Conservation (phyloP, 1,140 invertebrate genomes). For the Bombyx mandarina region DNA sequence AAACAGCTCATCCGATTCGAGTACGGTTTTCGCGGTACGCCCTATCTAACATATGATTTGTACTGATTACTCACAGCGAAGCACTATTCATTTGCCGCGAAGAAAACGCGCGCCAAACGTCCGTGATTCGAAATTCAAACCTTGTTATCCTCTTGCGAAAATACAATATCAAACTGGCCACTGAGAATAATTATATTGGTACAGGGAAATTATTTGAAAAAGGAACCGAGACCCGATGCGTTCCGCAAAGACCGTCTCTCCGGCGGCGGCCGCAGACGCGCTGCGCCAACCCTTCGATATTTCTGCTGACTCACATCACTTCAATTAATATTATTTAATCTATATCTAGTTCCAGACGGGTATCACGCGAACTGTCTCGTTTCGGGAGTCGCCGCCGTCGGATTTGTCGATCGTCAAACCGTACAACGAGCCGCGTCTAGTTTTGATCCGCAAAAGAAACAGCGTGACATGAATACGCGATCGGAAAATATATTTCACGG, state of each 20-base stretch:
- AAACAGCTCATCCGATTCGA: conserved; percentile 10
- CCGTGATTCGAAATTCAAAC: conserved; percentile 57
- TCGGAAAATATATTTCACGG: conserved; percentile 18
- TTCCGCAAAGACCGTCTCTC: conserved; percentile 10
- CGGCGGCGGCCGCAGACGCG: conserved; percentile 17
- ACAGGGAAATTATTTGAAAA: conserved; percentile 22
- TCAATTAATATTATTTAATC: conserved; percentile 66
- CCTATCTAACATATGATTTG: conserved; percentile 33
- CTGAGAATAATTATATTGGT: not conserved
- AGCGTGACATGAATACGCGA: conserved; percentile 28
- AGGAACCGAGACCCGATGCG: conserved; percentile 7
- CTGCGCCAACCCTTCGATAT: conserved; percentile 31
- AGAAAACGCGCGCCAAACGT: conserved; percentile 41
- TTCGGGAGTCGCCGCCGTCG: conserved; percentile 33
- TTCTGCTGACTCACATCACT: conserved; percentile 48
- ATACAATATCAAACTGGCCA: conserved; percentile 13
- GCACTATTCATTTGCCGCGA: conserved; percentile 29
- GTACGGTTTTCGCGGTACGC: not conserved
- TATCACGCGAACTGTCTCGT: conserved; percentile 55
- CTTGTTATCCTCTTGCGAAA: conserved; percentile 43
- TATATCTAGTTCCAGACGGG: conserved; percentile 45
- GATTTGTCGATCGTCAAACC: conserved; percentile 39
- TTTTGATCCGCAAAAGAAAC: conserved; percentile 30
- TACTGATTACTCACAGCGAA: conserved; percentile 31
- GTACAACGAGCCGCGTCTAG: conserved; percentile 29